phyloP scores from a whole-genome alignment of 2,888 invertebrate genomes.

The Diogma glabrata region DNA sequence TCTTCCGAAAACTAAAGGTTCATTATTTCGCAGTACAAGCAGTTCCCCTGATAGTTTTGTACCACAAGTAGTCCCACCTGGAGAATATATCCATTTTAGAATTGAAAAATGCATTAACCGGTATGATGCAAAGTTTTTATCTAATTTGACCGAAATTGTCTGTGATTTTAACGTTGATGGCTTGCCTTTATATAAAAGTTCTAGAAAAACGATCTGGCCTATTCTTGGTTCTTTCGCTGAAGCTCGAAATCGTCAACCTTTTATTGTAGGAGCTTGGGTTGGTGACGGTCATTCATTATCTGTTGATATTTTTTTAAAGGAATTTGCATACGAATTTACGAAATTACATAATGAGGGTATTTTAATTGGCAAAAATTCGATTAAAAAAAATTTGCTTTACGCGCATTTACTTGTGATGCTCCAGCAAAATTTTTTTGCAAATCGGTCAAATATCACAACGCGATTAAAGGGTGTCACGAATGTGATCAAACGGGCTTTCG shows the following conservation, averaged over 20 bases:
- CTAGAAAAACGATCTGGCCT: conserved; percentile 2
- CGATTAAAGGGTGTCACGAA: conserved; percentile 1
- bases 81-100: background rate
- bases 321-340: background rate
- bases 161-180: conserved; percentile 2
- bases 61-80: background rate
- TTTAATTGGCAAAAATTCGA: background rate
- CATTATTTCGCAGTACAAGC: background rate
- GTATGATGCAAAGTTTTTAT: background rate
- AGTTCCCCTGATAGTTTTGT: background rate
- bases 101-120: background rate
- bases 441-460: background rate
- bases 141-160: background rate
- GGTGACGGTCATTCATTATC: background rate
- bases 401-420: background rate
- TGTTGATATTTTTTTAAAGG: conserved; percentile 1
- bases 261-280: conserved; percentile 2
- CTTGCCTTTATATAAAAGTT: background rate
- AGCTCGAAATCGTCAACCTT: background rate
- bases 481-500: background rate
- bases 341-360: background rate
- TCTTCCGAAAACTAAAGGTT: background rate
- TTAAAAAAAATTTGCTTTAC: background rate
- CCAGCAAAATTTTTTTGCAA: conserved; percentile 6
- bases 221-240: conserved; percentile 2